These are phyloP conservation scores for Pimephales promelas DNA, from an alignment of 2,113 vertebrate species.

Conservation along the genomic window DNA sequence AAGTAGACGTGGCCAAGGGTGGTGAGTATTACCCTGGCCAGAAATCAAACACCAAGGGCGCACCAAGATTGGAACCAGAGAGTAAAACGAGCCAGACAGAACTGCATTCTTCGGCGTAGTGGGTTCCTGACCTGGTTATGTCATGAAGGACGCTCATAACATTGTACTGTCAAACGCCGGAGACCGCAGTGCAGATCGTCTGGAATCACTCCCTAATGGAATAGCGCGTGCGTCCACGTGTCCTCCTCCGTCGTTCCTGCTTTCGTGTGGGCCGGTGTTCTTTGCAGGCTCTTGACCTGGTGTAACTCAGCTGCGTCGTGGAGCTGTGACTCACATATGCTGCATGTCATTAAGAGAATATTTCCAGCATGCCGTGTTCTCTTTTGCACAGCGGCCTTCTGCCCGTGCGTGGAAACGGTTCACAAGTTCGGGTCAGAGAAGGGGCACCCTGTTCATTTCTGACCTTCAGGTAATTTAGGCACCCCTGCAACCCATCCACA, in stretches of 20 bases:
- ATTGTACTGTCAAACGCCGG: not conserved
- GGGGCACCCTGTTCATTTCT: slow-evolving; percentile 23
- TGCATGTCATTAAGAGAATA: slow-evolving; percentile 46
- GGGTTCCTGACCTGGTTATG: slow-evolving; percentile 49
- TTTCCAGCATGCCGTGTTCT: slow-evolving; percentile 42
- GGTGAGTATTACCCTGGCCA: slow-evolving; percentile 38
- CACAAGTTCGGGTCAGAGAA: slow-evolving; percentile 39
- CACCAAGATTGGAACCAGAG: slow-evolving; percentile 39
- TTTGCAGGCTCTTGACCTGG: slow-evolving; percentile 40
- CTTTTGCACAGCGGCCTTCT: not conserved
- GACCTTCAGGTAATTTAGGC: slow-evolving; percentile 27
- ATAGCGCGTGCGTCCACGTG: not conserved
- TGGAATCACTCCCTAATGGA: not conserved
- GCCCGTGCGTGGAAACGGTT: slow-evolving; percentile 28
- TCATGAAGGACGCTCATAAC: slow-evolving; percentile 4
- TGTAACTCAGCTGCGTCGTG: slow-evolving; percentile 34
- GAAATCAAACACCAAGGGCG: slow-evolving; percentile 49
- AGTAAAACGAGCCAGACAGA: slow-evolving; percentile 37
- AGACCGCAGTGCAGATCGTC: not conserved
- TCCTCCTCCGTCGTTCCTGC: not conserved
- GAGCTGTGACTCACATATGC: slow-evolving; percentile 49
- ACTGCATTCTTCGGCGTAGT: slow-evolving; percentile 26
- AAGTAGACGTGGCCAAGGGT: slow-evolving; percentile 30
- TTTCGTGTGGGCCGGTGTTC: slow-evolving; percentile 21
- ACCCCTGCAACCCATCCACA: not conserved